Base-by-base conservation (phyloP, 2,113 vertebrate species). In the Siniperca chuatsi region DNA sequence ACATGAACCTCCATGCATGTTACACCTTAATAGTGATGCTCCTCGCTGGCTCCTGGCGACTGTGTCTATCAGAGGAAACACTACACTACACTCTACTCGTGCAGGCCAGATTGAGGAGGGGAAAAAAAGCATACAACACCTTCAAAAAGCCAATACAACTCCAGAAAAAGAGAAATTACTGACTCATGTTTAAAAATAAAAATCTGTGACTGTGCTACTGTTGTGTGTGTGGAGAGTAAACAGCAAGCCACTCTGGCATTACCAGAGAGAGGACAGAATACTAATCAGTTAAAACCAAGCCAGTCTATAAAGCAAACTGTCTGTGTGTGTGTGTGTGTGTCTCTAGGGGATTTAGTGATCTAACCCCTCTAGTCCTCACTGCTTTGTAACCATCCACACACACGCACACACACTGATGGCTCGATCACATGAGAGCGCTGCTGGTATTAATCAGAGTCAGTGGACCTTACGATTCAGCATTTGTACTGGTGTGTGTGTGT, bases 391-490 rank as follows among this genome's bases (percentile, higher is more conserved):
- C 65, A 67, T 15, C 7, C 66, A 76, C 74, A 69, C 79, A 46
- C 40, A 79, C 40, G 71, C 1, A 64, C 78, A 66, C 81, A 77
- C 68, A 52, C 73, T 6, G 3, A 69, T n/a, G 15, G 7, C 13
- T 42, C 40, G 61, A 85, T 75, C 84, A 89, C 84, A 57, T 71
- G 79, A 87, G 1, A 78, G 48, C 29, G 71, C 48, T 33, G 60
- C 79, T 64, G 71, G 35, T 62, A 77, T 86, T 82, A 78, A 82
- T 86, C 83, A 88, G 23, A 87, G 80, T 88, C 80, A 42, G 83
- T 13, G 44, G 50, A 83, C 65, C 81, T 87, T 35, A 78, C 4
- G 0, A 86, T 70, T 87, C 81, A 90, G 81, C 78, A 55, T 76
- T 79, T 81, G 60, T 29, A 25, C n/a, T 52, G 33, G 7, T 33